Base-by-base conservation (phyloP, 2,113 vertebrate genomes). In the Telmatochromis sp. region DNA sequence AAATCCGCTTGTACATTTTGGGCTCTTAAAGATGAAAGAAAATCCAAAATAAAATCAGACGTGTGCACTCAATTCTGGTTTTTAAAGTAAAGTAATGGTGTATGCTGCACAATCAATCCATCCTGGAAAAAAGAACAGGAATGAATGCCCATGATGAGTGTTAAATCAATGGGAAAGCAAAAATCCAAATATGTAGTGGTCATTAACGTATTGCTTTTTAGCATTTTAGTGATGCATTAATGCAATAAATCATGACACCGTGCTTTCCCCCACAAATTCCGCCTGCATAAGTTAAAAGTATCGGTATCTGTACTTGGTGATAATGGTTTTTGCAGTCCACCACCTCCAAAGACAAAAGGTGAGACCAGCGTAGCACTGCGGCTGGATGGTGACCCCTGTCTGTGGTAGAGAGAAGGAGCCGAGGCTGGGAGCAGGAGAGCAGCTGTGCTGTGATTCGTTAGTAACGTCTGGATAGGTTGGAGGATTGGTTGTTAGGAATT, bases 351-450 rank as follows among this genome's bases (percentile, higher is more conserved):
- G 58, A 35, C 58, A 0, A 63, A 63, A 35, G 2, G 58, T 11
- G 58, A 33, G 17, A 5, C 17, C 31, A n/a, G 17, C 31, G 31
- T 65, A 5, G 55, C 2, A 58, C 60, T 65, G 60, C 19, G 60
- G 88, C n/a, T 80, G 55, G 47, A 47, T 90, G 86, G 33, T 85
- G 94, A 93, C 92, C 93, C 89, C 94, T 95, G 85, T 57, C 93
- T 90, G 92, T 85, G 45, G 75, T 88, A 83, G 85, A 6, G 60
- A 53, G 81, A 92, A 91, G 53, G 2, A 14, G 70, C 21, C 42
- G 42, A 28, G 9, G 23, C 21, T 5, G 40, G 14, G 4, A 12
- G 70, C 70, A 75, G 70, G 1, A 3, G 14, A 75, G 9, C 13
- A 49, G 40, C 14, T 47, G 40, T 47, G 23, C 42, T 75, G 42